These are phyloP conservation scores for Phorcus lineatus DNA, from an alignment of 2,888 invertebrate species.

Conservation along the genomic window DNA sequence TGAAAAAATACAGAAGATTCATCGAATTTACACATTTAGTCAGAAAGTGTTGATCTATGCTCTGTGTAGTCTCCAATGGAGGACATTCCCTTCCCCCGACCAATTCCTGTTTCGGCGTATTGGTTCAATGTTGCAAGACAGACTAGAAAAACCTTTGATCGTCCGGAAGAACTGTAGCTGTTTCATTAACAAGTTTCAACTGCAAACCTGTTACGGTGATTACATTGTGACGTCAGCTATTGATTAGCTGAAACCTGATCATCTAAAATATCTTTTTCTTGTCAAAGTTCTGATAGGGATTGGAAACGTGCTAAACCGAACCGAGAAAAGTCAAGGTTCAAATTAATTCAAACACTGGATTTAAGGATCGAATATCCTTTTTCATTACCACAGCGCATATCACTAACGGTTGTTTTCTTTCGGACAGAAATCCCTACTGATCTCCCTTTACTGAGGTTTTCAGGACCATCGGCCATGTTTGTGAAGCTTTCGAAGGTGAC, in stretches of 20 bases:
- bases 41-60: too few relatives aligned
- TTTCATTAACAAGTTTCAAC: background rate
- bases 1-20: too few relatives aligned
- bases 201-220: conserved; percentile 4
- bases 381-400: background rate
- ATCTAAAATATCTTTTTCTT: conserved; percentile 13
- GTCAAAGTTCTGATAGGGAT: conserved; percentile 7
- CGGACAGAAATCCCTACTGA: background rate
- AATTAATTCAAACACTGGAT: background rate
- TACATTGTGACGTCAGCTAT: background rate
- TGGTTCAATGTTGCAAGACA: background rate
- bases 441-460: background rate
- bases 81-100: too few relatives aligned
- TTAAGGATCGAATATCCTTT: conserved; percentile 7
- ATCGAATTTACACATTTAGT: too few relatives aligned
- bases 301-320: conserved; percentile 4
- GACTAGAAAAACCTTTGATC: background rate
- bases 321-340: conserved; percentile 6
- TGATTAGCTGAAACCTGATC: background rate
- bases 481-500: too few relatives aligned
- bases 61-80: too few relatives aligned
- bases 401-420: background rate
- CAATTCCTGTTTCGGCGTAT: too few relatives aligned
- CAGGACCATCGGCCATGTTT: too few relatives aligned
- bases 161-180: background rate